A percentile compares a stretch with the other conserved stretches of the same genome.
Conservation (phyloP, 2,888 invertebrate genomes). For the Coelogynopora nodosa region DNA sequence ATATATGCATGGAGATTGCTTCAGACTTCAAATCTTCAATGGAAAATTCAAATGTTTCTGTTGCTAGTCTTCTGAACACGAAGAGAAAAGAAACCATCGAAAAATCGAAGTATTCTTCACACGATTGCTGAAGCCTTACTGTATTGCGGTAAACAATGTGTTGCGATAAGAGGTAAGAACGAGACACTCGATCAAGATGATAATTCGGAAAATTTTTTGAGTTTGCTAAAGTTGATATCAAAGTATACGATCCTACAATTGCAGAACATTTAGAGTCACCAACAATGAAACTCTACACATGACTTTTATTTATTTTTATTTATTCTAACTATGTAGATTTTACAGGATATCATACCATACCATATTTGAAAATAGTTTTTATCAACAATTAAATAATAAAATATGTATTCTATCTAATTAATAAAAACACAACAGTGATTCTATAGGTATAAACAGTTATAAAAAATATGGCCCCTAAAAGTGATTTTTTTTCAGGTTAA, state of each 20-base stretch:
- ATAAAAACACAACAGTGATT: too few relatives aligned
- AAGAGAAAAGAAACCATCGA: too few relatives aligned
- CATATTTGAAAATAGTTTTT: too few relatives aligned
- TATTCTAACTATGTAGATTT: too few relatives aligned
- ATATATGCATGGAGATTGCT: neutral
- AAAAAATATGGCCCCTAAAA: too few relatives aligned
- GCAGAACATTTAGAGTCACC: neutral
- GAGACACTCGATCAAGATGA: neutral
- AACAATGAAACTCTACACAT: neutral
- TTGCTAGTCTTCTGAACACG: neutral
- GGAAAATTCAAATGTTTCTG: neutral
- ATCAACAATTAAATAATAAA: too few relatives aligned
- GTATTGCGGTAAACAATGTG: neutral
- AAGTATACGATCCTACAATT: neutral
- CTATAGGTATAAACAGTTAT: too few relatives aligned
- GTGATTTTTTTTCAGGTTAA: too few relatives aligned
- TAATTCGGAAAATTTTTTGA: neutral
- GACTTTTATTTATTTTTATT: too few relatives aligned
- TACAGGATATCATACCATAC: too few relatives aligned
- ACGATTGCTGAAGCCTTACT: neutral
- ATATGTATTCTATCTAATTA: too few relatives aligned
- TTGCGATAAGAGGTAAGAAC: neutral
- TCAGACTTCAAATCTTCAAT: neutral
- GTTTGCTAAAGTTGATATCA: neutral
- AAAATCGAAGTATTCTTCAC: neutral